A percentile compares a stretch with the other conserved stretches of the same genome.
Conservation (phyloP, 2,113 vertebrate genomes). For the Hippopotamus amphibius region DNA sequence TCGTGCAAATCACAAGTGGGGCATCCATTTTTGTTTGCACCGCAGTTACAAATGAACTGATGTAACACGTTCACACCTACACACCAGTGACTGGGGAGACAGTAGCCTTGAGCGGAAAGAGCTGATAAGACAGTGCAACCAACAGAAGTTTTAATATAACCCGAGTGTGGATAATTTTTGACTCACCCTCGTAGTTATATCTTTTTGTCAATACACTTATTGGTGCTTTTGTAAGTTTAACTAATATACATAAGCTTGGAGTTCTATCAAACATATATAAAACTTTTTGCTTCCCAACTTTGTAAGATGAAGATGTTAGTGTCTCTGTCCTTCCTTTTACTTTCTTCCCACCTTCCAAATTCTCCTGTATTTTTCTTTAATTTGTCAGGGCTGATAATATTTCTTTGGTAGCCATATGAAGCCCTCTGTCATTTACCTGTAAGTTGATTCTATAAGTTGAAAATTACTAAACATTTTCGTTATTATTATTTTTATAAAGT, state of each 20-base stretch:
- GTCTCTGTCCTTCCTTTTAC: background rate
- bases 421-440: background rate
- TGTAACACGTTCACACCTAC: too few relatives aligned
- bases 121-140: too few relatives aligned
- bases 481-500: background rate
- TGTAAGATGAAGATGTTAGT: background rate
- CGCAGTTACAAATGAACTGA: too few relatives aligned
- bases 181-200: background rate
- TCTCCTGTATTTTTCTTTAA: slow-evolving; percentile 5
- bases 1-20: too few relatives aligned
- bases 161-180: too few relatives aligned
- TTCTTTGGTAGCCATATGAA: background rate
- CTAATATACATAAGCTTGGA: background rate
- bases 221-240: background rate
- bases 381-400: background rate
- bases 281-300: background rate
- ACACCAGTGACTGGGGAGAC: too few relatives aligned
- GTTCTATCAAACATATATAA: background rate
- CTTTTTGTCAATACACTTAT: background rate
- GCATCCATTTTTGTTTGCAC: too few relatives aligned
- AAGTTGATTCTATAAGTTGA: background rate
- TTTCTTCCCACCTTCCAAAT: background rate
- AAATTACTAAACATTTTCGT: background rate
- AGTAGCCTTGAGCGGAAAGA: too few relatives aligned
- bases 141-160: too few relatives aligned